A percentile compares a stretch with the other conserved stretches of the same genome.
phyloP scores from a whole-genome alignment of 2,888 invertebrate genomes.

The Leucoptera coffeella region DNA sequence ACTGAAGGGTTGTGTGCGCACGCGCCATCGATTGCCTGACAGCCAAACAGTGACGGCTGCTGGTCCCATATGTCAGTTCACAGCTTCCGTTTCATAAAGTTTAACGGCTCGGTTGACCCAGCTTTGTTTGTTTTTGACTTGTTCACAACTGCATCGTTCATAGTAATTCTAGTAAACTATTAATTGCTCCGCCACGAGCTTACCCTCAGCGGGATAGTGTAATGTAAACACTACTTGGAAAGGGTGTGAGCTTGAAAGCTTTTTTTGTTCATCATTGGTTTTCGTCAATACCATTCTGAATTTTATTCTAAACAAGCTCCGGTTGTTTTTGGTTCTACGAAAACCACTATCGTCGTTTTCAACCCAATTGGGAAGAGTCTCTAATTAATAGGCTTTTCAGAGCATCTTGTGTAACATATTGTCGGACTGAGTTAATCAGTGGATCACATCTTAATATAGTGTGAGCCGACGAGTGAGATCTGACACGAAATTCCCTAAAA shows the following conservation, averaged over 20 bases:
- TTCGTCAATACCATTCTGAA: too few relatives aligned
- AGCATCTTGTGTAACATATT: too few relatives aligned
- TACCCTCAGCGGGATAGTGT: too few relatives aligned
- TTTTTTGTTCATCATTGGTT: too few relatives aligned
- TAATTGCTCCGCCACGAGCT: conserved; percentile 32
- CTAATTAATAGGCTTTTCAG: too few relatives aligned
- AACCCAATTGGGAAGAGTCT: too few relatives aligned
- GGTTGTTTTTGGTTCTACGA: too few relatives aligned
- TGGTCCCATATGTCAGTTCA: conserved; percentile 32
- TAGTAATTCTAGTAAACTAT: conserved; percentile 31
- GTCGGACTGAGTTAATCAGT: conserved; percentile 43
- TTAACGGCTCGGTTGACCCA: conserved; percentile 49
- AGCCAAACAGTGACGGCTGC: conserved; percentile 35
- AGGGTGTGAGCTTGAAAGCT: too few relatives aligned
- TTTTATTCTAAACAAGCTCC: too few relatives aligned
- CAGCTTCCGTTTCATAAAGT: conserved; percentile 49
- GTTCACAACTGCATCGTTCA: conserved; percentile 37
- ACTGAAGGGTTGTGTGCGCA: conserved; percentile 16
- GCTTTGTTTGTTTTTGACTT: conserved; percentile 42
- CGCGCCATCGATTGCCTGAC: conserved; percentile 22
- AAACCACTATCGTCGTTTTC: too few relatives aligned
- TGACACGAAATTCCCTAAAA: conserved; percentile 54
- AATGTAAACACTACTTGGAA: too few relatives aligned
- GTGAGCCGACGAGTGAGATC: conserved; percentile 47
- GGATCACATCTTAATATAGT: conserved; percentile 50